Evolutionary conservation across 2,888 invertebrate species (phyloP), one percentile per base, ranked within the genome.

Genomic region (Callyntrura sp.): DNA sequence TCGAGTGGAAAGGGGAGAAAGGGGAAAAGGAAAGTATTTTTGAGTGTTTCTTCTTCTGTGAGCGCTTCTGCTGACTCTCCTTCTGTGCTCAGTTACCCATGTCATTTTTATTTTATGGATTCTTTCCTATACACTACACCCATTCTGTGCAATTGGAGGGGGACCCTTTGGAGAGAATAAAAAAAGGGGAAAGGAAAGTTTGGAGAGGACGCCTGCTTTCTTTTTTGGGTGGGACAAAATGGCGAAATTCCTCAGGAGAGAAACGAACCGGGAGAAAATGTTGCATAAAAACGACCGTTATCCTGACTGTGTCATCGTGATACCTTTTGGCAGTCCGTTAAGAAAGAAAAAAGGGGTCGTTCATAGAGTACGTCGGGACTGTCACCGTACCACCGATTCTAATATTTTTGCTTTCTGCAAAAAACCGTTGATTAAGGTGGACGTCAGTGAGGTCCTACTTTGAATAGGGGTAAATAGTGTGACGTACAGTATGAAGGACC

Each of bases 11-110:
- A 48, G 23, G 73, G 48, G 48, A 48, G 73, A 48, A 73, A 70
- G 43, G 35, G 70, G 43, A 70, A 23, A 35, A 17, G 43, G 73
- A 73, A 73, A 73, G 73, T 73, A 48, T 73, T 65, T n/a, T 65
- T 73, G 68, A 68, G 68, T 68, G 43, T 68, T 9, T 43, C 5
- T 20, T 73, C 43, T 73, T 20, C 73, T 48, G 48, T 73, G 35
- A n/a, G n/a, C n/a, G n/a, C n/a, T n/a, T n/a, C n/a, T n/a, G n/a
- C n/a, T n/a, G n/a, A n/a, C n/a, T n/a, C n/a, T n/a, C n/a, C n/a
- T n/a, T 68, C 35, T 73, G 73, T 73, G 73, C 48, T 73, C 73
- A 73, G 73, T 73, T 73, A 73, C 73, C 73, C 73, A 73, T 73
- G 73, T 73, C 73, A 48, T 73, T 73, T 68, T 73, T 45, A 73